Base-by-base conservation (phyloP, 2,113 vertebrate species). In the Epinephelus fuscoguttatus region DNA sequence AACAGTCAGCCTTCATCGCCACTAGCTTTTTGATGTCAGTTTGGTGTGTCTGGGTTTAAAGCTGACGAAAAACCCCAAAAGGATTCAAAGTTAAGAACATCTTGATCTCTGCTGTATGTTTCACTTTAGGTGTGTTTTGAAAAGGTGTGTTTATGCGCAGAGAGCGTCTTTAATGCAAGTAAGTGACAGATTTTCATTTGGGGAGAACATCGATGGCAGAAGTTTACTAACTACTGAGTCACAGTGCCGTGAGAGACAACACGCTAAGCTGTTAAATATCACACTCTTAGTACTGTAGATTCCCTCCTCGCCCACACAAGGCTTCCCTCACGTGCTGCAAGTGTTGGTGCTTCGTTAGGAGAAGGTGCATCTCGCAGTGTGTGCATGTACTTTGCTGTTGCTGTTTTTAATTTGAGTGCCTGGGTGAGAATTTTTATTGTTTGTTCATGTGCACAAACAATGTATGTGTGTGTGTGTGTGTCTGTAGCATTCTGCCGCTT, bases 201-300 rank as follows among this genome's bases (percentile, higher is more conserved):
- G 15, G 49, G 30, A 23, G 49, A 70, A 61, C 47, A 14, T 17
- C 30, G 37, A 57, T 47, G 62, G 60, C 50, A 87, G 45, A 85
- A 93, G 76, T 88, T 91, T 81, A 52, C 21, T 1, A 72, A 68
- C 37, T 78, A 47, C 75, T 85, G 91, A 94, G 78, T 94, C 91
- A 89, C 5, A 52, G 73, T 33, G 84, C 79, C 63, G 62, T 63
- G 75, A 76, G 72, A 77, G 81, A 79, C 64, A 59, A 33, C 67
- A 72, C 52, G 68, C 63, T 76, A 73, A 90, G 84, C 74, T 91
- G 91, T 84, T 88, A 93, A 81, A 91, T 86, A 81, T 94, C 92
- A 89, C 93, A 91, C 86, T 73, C 56, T 82, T 45, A 40, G 78
- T 45, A 18, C 71, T 82, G 92, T 72, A 83, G 86, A 87, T 71